Evolutionary conservation across 2,113 vertebrate species (phyloP).

Genomic region (Reinhardtius hippoglossoides): DNA sequence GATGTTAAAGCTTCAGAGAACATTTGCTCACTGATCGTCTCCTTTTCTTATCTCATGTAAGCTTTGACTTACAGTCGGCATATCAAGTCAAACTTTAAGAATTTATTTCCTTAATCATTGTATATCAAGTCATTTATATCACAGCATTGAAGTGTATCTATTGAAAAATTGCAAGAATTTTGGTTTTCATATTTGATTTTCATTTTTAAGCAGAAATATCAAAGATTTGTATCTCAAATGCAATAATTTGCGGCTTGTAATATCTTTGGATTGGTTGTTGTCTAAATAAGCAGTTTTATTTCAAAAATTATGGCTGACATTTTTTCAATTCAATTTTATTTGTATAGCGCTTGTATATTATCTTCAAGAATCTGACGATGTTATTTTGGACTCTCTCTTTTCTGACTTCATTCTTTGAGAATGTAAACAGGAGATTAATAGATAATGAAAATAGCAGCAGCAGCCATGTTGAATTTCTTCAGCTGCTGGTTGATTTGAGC

Average conservation of each 20-base stretch:
- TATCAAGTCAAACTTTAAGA: background rate
- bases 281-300: background rate
- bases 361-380: too few species aligned
- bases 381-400: too few species aligned
- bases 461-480: too few species aligned
- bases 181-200: too few species aligned
- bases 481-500: background rate
- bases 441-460: too few species aligned
- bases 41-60: constrained; percentile 5
- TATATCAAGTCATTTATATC: background rate
- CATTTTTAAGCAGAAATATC: background rate
- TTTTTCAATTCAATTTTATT: too few species aligned
- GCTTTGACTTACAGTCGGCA: background rate
- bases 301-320: too few species aligned
- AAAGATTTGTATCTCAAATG: background rate
- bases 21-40: background rate
- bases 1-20: constrained; percentile 35
- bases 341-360: too few species aligned
- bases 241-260: background rate
- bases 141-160: background rate
- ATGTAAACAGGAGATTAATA: too few species aligned
- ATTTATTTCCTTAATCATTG: too few species aligned
- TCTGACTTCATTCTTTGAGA: too few species aligned
- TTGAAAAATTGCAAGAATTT: too few species aligned
- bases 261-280: background rate